These are phyloP conservation scores for Rhinichthys klamathensis DNA, from an alignment of 2,113 vertebrate species.

Conservation along the genomic window DNA sequence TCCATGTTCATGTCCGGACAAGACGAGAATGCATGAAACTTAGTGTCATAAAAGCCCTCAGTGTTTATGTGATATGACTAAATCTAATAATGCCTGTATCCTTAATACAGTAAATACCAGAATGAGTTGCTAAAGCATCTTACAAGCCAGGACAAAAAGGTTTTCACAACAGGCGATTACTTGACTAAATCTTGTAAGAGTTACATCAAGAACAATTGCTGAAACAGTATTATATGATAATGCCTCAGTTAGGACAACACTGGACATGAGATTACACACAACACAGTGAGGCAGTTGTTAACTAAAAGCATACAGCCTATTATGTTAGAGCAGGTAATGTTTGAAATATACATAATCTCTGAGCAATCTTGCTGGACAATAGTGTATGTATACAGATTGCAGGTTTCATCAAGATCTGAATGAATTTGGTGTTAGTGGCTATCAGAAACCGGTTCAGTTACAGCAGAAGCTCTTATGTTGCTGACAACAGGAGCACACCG, in stretches of 20 bases:
- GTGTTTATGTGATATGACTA: background rate
- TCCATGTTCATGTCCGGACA: constrained; percentile 22
- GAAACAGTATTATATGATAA: background rate
- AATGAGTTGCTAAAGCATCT: background rate
- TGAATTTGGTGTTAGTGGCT: background rate
- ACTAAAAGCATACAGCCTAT: background rate
- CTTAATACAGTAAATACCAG: background rate
- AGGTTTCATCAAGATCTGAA: background rate
- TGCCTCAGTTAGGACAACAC: background rate
- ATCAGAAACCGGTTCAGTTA: background rate
- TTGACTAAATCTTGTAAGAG: constrained; percentile 9
- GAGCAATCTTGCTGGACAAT: background rate
- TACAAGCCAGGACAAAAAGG: constrained; percentile 4
- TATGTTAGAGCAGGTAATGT: background rate
- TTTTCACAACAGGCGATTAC: background rate
- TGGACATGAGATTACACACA: background rate
- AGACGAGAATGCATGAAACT: constrained; percentile 19
- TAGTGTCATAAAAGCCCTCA: background rate
- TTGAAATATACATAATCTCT: background rate
- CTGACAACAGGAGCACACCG: background rate
- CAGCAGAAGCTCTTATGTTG: background rate
- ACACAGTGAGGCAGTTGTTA: background rate
- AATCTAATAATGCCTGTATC: background rate
- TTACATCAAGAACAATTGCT: constrained; percentile 10
- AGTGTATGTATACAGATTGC: background rate